Base-by-base conservation (phyloP, 1,140 invertebrate species). In the Parapsyche elsis region DNA sequence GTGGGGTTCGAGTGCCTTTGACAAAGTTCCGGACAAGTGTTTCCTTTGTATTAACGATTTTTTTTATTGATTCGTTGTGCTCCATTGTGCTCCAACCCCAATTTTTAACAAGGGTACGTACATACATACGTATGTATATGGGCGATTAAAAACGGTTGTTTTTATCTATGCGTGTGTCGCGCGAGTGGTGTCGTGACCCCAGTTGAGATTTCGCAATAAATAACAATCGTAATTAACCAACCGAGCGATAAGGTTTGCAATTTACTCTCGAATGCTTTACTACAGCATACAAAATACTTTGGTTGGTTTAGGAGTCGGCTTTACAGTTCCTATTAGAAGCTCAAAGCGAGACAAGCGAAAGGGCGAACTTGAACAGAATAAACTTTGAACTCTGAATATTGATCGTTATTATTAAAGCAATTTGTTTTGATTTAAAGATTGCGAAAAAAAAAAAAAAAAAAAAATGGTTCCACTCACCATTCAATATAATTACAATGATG, bases 1-100 rank as follows among this genome's bases (percentile, higher is more conserved):
- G 45, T 46, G 71, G 49, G 73, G 19, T 30, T 75, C n/a, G 53
- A 75, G 73, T 75, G 77, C 61, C 77, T 70, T 79, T 76, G 71
- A 75, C 71, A 77, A 75, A 74, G 78, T 77, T 78, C 46, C 64
- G 45, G 24, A 76, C 81, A 74, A 82, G 81, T 82, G 81, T 80
- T 76, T 79, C 78, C 53, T 79, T 79, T 82, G 81, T 82, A 78
- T 75, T 82, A 74, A 82, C 76, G 77, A 81, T 81, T 81, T 82
- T 81, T 82, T 79, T 82, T 80, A 80, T 80, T 78, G 67, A 74
- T 78, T 57, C 53, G 61, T 78, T n/a, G 38, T 38, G 81, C 61
- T 61, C 76, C 71, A 61, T 77, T 78, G 24, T 76, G 7, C 12
- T 64, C n/a, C 76, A 45, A 77, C 76, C 76, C 76, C 76, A 46